Evolutionary conservation across 2,888 invertebrate species (phyloP), one percentile per base, ranked within the genome.

Genomic region (Ophioninae sp.): DNA sequence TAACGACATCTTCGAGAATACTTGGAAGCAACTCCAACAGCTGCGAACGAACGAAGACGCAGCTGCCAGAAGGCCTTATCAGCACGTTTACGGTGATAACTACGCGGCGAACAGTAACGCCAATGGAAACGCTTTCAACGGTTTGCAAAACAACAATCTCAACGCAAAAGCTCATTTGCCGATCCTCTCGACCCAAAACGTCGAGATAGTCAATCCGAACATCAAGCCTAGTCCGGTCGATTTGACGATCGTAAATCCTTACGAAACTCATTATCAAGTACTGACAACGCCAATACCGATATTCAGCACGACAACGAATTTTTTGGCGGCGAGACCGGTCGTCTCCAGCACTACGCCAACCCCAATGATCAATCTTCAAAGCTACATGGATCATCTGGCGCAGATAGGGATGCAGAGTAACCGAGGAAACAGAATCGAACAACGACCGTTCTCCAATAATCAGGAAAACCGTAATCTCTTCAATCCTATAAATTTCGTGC

Each of bases 401-500:
- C 89, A 93, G 70, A 85, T 88, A 0, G 91, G 90, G 0, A 74
- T 88, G 0, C 90, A 89, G 82, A 82, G 67, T 61, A 87, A 85
- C 77, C 85, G 83, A 56, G 30, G 39, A 0, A 59, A 65, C 41
- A 74, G 83, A 3, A 56, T 76, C 17, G 88, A 89, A 30, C n/a
- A 70, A 39, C 87, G 87, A 72, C 72, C 86, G 6, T 62, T n/a
- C 13, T 30, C 59, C 3, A 68, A 80, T 8, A 84, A 80, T 41
- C 86, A 89, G 39, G 87, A 85, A 7, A 83, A 85, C 6, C 89
- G 88, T 69, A 87, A 88, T 7, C 17, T 89, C 7, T 93, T 88
- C 76, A 92, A 93, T 82, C 93, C 92, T 0, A 92, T 93, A 6
- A 91, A 92, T 50, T 93, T 93, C 44, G 88, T 92, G 3, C 92